Percentiles rank a stretch among this genome's conserved stretches.
Conservation (phyloP, 1,140 invertebrate species). For the Drosophila kikkawai region DNA sequence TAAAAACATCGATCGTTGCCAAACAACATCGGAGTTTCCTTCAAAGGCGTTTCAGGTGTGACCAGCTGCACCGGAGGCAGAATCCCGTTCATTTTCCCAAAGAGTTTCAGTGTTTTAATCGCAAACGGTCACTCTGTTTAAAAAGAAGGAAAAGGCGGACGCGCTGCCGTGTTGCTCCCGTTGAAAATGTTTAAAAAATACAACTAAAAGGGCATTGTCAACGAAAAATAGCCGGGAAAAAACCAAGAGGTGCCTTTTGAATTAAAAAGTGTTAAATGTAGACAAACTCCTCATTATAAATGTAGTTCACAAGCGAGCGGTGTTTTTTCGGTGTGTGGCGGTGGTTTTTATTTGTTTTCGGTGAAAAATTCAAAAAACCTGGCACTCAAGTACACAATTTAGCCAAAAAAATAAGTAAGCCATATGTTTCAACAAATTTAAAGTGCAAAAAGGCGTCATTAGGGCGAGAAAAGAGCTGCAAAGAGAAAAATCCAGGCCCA, state of each 20-base stretch:
- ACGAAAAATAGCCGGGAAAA: neutral
- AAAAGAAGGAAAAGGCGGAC: constrained; percentile 2
- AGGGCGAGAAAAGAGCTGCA: constrained; percentile 5
- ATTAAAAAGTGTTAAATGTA: neutral
- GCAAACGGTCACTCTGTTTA: neutral
- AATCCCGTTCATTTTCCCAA: neutral
- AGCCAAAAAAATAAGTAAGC: neutral
- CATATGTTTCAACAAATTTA: neutral
- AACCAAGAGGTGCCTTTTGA: neutral
- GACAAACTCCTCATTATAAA: neutral
- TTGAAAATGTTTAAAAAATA: constrained; percentile 4
- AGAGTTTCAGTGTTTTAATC: too few relatives aligned
- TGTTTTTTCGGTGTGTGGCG: constrained; percentile 3
- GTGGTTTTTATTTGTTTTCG: constrained; percentile 4
- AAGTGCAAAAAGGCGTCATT: neutral
- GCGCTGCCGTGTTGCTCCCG: constrained; percentile 9
- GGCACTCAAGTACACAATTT: neutral
- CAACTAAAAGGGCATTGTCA: neutral
- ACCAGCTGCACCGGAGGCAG: neutral
- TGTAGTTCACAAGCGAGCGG: neutral
- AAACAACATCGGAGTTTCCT: too few relatives aligned
- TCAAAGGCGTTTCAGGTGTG: too few relatives aligned
- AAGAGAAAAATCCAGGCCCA: constrained; percentile 33
- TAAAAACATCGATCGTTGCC: too few relatives aligned
- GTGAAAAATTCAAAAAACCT: neutral